Base-by-base conservation (phyloP, 2,797 vertebrate species). In the Tokudaia muenninki region DNA sequence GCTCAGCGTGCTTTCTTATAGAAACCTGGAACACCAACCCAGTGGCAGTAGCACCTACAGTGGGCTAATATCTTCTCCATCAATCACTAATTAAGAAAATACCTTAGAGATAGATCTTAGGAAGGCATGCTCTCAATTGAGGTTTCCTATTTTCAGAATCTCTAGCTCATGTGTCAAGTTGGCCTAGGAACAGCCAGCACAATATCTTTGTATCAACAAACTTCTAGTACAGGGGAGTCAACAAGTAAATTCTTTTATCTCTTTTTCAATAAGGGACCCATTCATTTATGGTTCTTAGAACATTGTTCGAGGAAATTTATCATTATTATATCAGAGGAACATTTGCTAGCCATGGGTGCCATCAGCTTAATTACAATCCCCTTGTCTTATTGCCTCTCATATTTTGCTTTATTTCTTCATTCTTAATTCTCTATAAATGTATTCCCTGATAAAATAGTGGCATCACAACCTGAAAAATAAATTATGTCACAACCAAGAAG, bases 201-300 rank as follows among this genome's bases (percentile, higher is more conserved):
- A 67, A n/a, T 21, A 50, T n/a, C 4, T 19, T 91, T 61, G 1
- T 1, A 41, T 7, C 7, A 1, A 83, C 67, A 70, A 22, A 86
- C 11, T 77, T 4, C 9, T 79, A 89, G 29, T 17, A 41, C 34
- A 94, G 16, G 13, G 1, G 1, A 95, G 11, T 6, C 59, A 31
- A 3, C 16, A 91, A 70, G 24, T 70, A 93, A 65, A 57, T 47
- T 79, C 34, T 84, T 80, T 83, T 82, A 31, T 8, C 70, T 92
- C 8, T n/a, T 96, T 57, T 70, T 87, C 44, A 75, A 77, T 96
- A 87, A 77, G 14, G 29, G 41, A 47, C 75, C 7, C 0, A 3
- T 80, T 74, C 26, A 34, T 94, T 95, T 61, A 87, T 11, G 59
- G 47, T 16, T 91, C 50, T 80, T 14, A 47, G 50, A 93, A 90